These are phyloP conservation scores for Lepidurus arcticus DNA, from an alignment of 1,140 invertebrate species.

Conservation along the genomic window DNA sequence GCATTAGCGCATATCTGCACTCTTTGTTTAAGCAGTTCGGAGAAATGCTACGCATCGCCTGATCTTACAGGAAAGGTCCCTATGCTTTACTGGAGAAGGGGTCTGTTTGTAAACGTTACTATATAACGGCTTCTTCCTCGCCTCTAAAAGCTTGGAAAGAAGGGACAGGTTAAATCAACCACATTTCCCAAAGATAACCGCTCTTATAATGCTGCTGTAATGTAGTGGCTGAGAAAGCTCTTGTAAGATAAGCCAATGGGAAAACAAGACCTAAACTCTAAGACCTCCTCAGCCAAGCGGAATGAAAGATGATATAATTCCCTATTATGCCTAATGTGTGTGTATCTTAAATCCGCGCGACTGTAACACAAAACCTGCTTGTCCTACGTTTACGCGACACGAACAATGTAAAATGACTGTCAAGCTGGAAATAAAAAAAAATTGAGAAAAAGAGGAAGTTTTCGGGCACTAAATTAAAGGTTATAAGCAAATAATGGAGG, in stretches of 20 bases:
- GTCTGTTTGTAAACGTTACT: too few relatives aligned
- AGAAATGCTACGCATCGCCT: too few relatives aligned
- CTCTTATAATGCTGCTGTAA: background rate
- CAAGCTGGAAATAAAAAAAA: background rate
- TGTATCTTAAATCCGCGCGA: background rate
- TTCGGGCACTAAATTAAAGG: background rate
- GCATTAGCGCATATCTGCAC: too few relatives aligned
- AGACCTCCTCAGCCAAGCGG: conserved; percentile 1
- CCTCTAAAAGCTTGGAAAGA: background rate
- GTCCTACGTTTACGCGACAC: background rate
- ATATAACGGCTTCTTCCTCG: too few relatives aligned
- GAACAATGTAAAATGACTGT: background rate
- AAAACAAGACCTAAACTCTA: background rate
- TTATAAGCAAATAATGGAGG: conserved; percentile 16
- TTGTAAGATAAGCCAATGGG: background rate
- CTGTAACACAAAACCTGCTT: too few relatives aligned
- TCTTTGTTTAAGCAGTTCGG: too few relatives aligned
- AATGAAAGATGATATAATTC: background rate
- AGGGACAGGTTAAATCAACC: background rate
- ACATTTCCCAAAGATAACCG: background rate
- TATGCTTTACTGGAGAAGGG: background rate
- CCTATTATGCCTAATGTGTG: background rate
- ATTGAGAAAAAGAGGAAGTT: background rate
- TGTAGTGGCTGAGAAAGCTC: background rate
- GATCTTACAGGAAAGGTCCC: background rate